A percentile compares a stretch with the other conserved stretches of the same genome.
Evolutionary conservation across 2,797 vertebrate species (phyloP).

Genomic region (Melanotaenia parkinsoni): DNA sequence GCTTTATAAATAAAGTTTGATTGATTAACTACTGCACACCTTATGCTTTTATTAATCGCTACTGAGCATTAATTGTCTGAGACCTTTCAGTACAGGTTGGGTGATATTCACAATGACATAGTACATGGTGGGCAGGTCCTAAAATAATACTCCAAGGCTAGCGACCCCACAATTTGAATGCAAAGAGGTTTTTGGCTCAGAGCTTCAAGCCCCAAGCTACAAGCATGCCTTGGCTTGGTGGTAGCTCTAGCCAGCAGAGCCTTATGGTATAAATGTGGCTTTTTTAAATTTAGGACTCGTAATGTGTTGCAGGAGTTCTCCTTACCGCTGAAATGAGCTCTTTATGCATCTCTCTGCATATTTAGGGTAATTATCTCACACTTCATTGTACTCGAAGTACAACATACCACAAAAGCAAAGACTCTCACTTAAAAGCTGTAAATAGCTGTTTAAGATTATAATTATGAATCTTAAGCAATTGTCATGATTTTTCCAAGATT

Average conservation of each 20-base stretch:
- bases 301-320: not conserved
- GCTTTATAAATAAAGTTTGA: no score
- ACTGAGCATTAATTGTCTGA: not conserved
- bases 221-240: no score
- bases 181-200: not conserved
- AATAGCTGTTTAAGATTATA: not conserved
- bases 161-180: not conserved
- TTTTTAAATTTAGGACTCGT: not conserved
- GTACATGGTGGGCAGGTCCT: not conserved
- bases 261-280: not conserved
- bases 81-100: not conserved
- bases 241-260: not conserved
- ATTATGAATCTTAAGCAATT: not conserved
- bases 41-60: no score
- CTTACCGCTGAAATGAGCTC: not conserved
- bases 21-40: not conserved
- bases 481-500: not conserved
- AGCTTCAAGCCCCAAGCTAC: no score
- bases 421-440: not conserved
- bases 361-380: not conserved
- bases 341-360: not conserved
- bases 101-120: not conserved
- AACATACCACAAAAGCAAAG: no score
- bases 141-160: not conserved
- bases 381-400: no score